Percentiles rank a stretch among this genome's conserved stretches.
Evolutionary conservation across 2,797 vertebrate genomes (phyloP).

Genomic region (Cynodonichthys magdalenae): DNA sequence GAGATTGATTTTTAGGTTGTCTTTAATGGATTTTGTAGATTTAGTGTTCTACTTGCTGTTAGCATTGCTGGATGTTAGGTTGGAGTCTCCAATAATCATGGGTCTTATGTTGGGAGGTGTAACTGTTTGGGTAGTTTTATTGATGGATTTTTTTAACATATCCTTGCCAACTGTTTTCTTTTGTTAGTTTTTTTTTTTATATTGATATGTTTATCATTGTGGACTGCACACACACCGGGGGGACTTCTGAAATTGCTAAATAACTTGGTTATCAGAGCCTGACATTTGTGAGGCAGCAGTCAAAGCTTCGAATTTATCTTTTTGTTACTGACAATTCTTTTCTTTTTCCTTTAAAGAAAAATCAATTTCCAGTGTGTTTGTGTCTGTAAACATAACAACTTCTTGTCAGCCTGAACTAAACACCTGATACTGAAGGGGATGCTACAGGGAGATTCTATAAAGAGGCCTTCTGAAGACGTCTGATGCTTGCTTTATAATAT

Average conservation of each 20-base stretch:
- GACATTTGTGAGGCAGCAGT: slow-evolving; percentile 2
- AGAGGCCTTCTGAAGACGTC: slow-evolving; percentile 8
- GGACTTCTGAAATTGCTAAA: not conserved
- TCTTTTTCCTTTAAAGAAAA: not conserved
- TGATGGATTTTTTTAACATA: not conserved
- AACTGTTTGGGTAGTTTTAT: not conserved
- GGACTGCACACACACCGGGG: not conserved
- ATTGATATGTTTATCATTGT: not conserved
- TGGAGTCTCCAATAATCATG: not conserved
- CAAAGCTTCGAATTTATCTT: not conserved
- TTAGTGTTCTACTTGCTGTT: not conserved
- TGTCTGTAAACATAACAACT: slow-evolving; percentile 6
- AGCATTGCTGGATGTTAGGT: not conserved
- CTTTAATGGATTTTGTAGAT: not conserved
- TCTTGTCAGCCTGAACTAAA: slow-evolving; percentile 9
- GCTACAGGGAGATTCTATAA: slow-evolving; percentile 2
- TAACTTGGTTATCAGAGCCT: slow-evolving; percentile 2
- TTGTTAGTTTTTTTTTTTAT: not conserved
- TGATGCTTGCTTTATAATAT: slow-evolving; percentile 11
- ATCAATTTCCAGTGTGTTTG: slow-evolving; percentile 2
- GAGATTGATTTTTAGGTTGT: not conserved
- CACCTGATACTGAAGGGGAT: slow-evolving; percentile 2
- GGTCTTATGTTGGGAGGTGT: too few species aligned
- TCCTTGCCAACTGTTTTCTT: not conserved
- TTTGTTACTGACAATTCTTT: not conserved